Conservation (phyloP, 2,113 vertebrate genomes). For the Phodopus roborovskii region DNA sequence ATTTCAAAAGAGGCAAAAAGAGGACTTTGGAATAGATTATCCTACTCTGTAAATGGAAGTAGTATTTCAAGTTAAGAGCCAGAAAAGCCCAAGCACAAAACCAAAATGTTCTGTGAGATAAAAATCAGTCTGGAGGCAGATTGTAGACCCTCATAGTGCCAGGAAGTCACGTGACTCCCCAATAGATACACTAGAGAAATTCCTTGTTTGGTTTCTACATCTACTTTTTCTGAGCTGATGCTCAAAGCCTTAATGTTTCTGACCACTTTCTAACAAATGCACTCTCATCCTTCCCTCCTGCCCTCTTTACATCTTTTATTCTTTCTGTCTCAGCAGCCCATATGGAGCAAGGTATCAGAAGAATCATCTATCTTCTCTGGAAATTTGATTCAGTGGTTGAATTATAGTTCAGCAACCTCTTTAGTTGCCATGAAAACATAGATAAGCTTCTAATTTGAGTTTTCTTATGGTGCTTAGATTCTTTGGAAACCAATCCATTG, state of each 20-base stretch:
- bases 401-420: not conserved
- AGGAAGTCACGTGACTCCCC: not conserved
- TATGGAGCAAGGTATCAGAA: not conserved
- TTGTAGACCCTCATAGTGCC: too few species aligned
- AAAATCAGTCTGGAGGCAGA: not conserved
- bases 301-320: not conserved
- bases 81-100: slow-evolving; percentile 22
- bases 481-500: not conserved
- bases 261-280: not conserved
- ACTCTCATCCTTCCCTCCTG: not conserved
- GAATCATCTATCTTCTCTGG: not conserved
- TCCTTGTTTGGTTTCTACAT: not conserved
- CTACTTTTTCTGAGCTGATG: not conserved
- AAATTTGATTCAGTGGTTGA: not conserved
- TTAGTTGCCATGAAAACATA: not conserved
- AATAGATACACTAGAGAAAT: not conserved
- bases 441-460: not conserved
- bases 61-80: slow-evolving; percentile 17
- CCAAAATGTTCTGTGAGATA: slow-evolving; percentile 13
- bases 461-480: not conserved
- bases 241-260: not conserved
- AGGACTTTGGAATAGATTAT: not conserved
- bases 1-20: slow-evolving; percentile 9
- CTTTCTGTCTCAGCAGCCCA: not conserved
- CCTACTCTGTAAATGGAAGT: not conserved